Conservation (phyloP, 2,113 vertebrate species). For the Herpetotheres cachinnans region DNA sequence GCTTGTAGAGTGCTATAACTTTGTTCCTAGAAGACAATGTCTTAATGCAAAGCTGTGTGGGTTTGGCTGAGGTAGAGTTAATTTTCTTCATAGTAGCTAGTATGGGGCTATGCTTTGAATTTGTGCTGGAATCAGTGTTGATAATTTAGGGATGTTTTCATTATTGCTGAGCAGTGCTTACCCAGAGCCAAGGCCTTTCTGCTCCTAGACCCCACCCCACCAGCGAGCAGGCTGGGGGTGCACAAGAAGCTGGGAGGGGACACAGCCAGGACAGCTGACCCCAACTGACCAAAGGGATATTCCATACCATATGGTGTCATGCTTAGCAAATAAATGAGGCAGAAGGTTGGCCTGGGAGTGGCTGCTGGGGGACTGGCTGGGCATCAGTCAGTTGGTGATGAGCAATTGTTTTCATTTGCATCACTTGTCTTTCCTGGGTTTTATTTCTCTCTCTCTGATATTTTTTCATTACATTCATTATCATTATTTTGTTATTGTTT, state of each 20-base stretch:
- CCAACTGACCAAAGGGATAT: too few relatives aligned
- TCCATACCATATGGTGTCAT: too few relatives aligned
- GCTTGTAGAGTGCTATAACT: background rate
- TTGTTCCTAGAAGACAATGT: background rate
- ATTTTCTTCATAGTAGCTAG: background rate
- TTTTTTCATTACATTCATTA: background rate
- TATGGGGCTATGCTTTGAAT: too few relatives aligned
- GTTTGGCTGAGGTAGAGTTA: background rate
- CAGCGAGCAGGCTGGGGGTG: background rate
- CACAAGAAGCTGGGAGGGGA: background rate
- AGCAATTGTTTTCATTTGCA: background rate
- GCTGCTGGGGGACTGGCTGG: background rate
- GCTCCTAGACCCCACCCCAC: too few relatives aligned
- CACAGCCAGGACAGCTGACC: background rate
- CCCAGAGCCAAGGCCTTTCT: too few relatives aligned
- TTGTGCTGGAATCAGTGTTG: too few relatives aligned
- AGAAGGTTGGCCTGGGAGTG: too few relatives aligned
- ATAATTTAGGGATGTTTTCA: too few relatives aligned
- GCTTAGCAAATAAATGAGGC: too few relatives aligned
- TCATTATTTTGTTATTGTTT: too few relatives aligned
- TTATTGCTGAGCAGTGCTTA: too few relatives aligned
- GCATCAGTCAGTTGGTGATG: background rate
- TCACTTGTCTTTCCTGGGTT: background rate
- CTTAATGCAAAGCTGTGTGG: background rate
- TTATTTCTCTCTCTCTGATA: background rate